phyloP scores from a whole-genome alignment of 2,888 invertebrate species.

The Lepidocyrtinus sp. region DNA sequence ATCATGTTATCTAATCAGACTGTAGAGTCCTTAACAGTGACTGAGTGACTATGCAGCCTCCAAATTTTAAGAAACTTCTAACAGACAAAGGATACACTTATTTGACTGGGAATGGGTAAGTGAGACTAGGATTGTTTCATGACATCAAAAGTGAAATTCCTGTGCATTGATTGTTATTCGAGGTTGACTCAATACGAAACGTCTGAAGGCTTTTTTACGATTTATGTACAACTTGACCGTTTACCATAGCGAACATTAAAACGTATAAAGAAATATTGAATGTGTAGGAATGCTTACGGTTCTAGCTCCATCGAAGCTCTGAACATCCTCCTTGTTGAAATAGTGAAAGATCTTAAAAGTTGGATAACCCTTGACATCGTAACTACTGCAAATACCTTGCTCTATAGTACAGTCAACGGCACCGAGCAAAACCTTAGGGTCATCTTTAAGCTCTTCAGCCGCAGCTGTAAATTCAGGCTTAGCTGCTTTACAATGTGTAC shows the following conservation, averaged over 20 bases:
- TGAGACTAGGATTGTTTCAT: neutral
- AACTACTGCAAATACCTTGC: conserved; percentile 78
- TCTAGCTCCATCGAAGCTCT: conserved; percentile 82
- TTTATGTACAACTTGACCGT: neutral
- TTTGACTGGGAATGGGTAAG: neutral
- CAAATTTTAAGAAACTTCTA: neutral
- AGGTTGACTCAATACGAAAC: neutral
- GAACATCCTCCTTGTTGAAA: conserved; percentile 78
- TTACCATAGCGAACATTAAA: neutral
- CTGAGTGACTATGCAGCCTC: neutral
- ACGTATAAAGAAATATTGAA: neutral
- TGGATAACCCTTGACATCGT: conserved; percentile 87
- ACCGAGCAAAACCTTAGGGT: conserved; percentile 83
- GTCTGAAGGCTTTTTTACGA: neutral
- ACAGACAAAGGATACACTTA: neutral
- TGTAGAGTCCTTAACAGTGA: too few species aligned
- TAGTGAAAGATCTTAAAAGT: conserved; percentile 90
- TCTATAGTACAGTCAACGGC: conserved; percentile 86
- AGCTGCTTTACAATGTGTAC: conserved; percentile 90
- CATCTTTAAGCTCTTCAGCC: conserved; percentile 83
- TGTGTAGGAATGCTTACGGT: conserved; percentile 75
- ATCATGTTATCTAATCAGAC: neutral
- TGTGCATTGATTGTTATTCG: neutral
- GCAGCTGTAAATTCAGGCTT: conserved; percentile 87
- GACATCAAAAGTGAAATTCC: neutral